Conservation (phyloP, 1,140 invertebrate species). For the Dinoponera quadriceps region DNA sequence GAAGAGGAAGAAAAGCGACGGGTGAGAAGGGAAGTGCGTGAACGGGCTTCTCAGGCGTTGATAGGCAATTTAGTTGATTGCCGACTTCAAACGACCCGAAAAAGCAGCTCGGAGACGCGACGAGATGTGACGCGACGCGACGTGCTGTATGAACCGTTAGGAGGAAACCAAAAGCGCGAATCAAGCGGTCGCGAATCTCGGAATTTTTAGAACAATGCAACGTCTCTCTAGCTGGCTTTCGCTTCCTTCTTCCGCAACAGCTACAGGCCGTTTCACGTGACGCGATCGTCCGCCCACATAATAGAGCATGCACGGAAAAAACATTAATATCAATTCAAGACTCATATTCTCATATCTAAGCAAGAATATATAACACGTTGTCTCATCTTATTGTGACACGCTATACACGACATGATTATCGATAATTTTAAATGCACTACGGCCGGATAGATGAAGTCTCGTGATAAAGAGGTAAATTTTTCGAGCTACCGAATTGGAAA, state of each 20-base stretch:
- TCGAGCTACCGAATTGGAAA: neutral
- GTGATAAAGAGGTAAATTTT: neutral
- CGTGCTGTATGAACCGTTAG: slow-evolving; percentile 19
- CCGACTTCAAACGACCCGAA: slow-evolving; percentile 83
- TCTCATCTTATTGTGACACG: too few species aligned
- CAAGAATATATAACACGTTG: too few species aligned
- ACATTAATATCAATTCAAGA: too few species aligned
- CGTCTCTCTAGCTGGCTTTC: neutral
- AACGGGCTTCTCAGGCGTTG: slow-evolving; percentile 78
- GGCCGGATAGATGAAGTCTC: neutral
- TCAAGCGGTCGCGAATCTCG: slow-evolving; percentile 55
- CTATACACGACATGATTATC: too few species aligned
- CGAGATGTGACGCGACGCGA: slow-evolving; percentile 3
- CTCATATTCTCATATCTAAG: too few species aligned
- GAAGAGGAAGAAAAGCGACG: slow-evolving; percentile 59
- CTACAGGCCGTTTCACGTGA: too few species aligned
- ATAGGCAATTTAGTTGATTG: slow-evolving; percentile 86
- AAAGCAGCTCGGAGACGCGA: slow-evolving; percentile 58
- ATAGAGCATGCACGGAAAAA: too few species aligned
- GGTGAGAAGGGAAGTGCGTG: slow-evolving; percentile 61
- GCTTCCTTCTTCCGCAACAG: neutral
- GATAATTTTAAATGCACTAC: neutral
- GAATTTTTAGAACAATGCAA: slow-evolving; percentile 61
- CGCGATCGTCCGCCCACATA: too few species aligned
- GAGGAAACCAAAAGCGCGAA: slow-evolving; percentile 45